Conservation (phyloP, 2,888 invertebrate species). For the Caenorhabditis becei region DNA sequence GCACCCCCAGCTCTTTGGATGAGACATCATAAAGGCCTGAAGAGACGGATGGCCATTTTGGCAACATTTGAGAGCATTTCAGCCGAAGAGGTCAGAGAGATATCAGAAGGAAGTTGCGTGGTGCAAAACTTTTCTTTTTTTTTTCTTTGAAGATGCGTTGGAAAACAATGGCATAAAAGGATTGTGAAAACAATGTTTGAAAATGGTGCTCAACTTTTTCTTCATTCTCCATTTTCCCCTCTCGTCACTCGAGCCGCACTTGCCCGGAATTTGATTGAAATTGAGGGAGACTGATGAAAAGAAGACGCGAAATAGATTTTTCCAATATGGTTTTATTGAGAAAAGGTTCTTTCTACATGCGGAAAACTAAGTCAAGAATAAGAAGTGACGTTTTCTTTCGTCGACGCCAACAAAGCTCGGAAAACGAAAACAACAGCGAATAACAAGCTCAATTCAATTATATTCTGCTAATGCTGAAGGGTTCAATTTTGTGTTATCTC, state of each 20-base stretch:
- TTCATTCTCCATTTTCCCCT: not conserved
- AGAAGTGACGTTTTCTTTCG: conserved; percentile 42
- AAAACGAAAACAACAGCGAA: conserved; percentile 45
- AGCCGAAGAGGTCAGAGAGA: conserved; percentile 49
- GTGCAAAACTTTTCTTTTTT: conserved; percentile 32
- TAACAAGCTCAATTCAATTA: conserved; percentile 49
- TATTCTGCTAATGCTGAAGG: conserved; percentile 34
- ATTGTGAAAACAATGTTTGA: not conserved
- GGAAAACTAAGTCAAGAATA: conserved; percentile 30
- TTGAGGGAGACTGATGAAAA: not conserved
- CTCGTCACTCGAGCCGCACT: not conserved
- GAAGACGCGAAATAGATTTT: not conserved
- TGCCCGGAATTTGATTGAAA: not conserved
- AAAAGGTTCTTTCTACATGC: not conserved
- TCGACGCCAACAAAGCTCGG: conserved; percentile 16
- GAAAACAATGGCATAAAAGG: not conserved
- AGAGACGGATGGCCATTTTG: conserved; percentile 47
- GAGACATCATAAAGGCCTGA: conserved; percentile 36
- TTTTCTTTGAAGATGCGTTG: conserved; percentile 21
- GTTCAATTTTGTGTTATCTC: conserved; percentile 33
- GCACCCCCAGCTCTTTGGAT: conserved; percentile 18
- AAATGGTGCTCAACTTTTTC: not conserved
- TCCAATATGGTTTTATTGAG: not conserved
- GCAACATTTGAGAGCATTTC: conserved; percentile 57
- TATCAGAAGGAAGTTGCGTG: conserved; percentile 55